A percentile compares a stretch with the other conserved stretches of the same genome.
These are phyloP conservation scores for Esox masquinongy DNA, from an alignment of 2,797 vertebrate species.

Conservation along the genomic window DNA sequence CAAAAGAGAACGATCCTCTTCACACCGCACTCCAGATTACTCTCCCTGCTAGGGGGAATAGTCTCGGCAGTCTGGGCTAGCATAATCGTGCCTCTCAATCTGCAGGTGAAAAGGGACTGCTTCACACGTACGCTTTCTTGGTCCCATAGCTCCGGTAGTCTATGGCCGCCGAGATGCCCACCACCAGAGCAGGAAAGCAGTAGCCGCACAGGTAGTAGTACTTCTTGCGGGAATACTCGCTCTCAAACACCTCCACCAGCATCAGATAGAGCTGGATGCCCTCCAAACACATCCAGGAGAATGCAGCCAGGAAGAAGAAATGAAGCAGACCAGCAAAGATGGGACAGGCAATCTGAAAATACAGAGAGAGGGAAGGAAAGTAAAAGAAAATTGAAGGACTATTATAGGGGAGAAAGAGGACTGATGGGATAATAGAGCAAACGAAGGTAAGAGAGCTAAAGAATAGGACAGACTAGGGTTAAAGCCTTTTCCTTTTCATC, in stretches of 20 bases:
- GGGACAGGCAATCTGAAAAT: conserved; percentile 86
- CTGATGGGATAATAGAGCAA: conserved; percentile 1
- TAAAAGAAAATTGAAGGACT: background rate
- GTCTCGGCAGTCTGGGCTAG: background rate
- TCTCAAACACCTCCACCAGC: conserved; percentile 94
- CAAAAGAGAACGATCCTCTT: background rate
- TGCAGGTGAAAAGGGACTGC: conserved; percentile 72
- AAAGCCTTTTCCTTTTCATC: conserved; percentile 28
- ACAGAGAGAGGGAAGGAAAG: background rate
- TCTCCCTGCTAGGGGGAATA: conserved; percentile 64
- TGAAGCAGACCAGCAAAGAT: conserved; percentile 93
- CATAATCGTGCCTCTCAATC: conserved; percentile 70
- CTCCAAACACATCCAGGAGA: conserved; percentile 95
- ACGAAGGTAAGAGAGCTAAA: too few relatives aligned
- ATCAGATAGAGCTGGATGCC: conserved; percentile 95
- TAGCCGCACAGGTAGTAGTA: conserved; percentile 95
- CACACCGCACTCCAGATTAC: conserved; percentile 60
- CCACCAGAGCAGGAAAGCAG: conserved; percentile 91
- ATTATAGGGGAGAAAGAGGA: conserved; percentile 13
- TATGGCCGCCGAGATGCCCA: conserved; percentile 90
- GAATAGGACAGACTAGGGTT: conserved; percentile 35
- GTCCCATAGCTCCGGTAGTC: conserved; percentile 97
- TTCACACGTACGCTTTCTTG: conserved; percentile 89
- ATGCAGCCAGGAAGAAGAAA: conserved; percentile 96
- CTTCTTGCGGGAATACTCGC: conserved; percentile 90